Base-by-base conservation (phyloP, 2,113 vertebrate species). In the Takifugu flavidus region DNA sequence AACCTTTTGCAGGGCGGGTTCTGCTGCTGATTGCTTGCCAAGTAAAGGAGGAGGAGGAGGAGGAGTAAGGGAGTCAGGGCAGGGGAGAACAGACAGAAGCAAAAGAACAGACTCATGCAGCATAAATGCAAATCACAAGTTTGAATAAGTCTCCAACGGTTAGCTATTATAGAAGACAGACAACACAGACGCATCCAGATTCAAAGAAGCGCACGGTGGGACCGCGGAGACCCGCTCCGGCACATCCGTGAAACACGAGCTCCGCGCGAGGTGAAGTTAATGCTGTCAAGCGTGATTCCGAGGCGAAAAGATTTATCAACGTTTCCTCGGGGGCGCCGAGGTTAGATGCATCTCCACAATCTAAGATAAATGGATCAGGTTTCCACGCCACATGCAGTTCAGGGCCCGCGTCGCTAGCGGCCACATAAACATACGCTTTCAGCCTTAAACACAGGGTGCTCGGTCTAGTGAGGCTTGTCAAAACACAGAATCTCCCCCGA, bases 321-420 rank as follows among this genome's bases (percentile, higher is more conserved):
- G 63, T 86, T 86, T 82, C 79, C 76, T 82, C 72, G 2, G 34
- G 78, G 76, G 75, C 73, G 70, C 55, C 72, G 78, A 79, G 82
- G 84, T 82, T 77, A 82, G 67, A 78, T 74, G 68, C 78, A 77
- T 85, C 76, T 70, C 78, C 65, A 70, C 83, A 82, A 78, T 80
- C 75, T 65, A 76, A 78, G 78, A 88, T 85, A 85, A 85, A 86
- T 79, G 83, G 79, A 81, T 83, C 79, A 65, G 62, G 67, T 78
- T 77, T 86, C 80, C 75, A 75, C 56, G 42, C 75, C 79, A 75
- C 66, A 43, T 69, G 74, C 70, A 70, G 69, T 79, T 85, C 65
- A 75, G 71, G 69, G 78, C 59, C 69, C 39, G 59, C 65, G 52
- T 73, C 56, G 65, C 78, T 72, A 78, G 60, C 65, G 72, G 74